Evolutionary conservation across 2,888 invertebrate species (phyloP), one percentile per base, ranked within the genome.

Genomic region (Sesamia inferens): DNA sequence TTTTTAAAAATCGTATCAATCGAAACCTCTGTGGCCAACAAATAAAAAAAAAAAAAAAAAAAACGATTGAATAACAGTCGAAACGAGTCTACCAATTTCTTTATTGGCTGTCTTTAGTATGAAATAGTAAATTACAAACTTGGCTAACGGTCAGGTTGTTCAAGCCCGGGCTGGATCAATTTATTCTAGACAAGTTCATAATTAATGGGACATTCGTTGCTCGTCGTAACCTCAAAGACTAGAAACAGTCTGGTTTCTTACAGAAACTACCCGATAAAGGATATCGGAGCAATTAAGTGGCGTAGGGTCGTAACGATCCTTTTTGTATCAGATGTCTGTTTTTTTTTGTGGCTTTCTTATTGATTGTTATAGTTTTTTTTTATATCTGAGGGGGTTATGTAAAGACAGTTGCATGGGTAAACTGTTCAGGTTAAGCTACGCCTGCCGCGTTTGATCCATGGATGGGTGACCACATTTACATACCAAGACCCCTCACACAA

Each of bases 121-220:
- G 31, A 44, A 44, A 73, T 65, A 77, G 62, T 69, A 67, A 83
- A 84, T 84, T 82, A 81, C 55, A 44, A 85, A 81, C 76, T 84
- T 79, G 61, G 71, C 82, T 61, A 39, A 39, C 48, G 51, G 55
- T 64, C 59, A 61, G 57, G 51, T 71, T 39, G 22, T 55, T 55
- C 44, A 48, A 79, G 57, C 54, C 64, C 22, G 48, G 14, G 39
- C 54, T 71, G 62, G 66, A 65, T 73, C 71, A 79, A 72, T 78
- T 79, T 75, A 76, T 77, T 81, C 55, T 55, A 71, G 31, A 54
- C 78, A 78, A 82, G 82, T 82, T 73, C 58, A 54, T 80, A 83
- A 79, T 79, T 68, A 75, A 83, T 71, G 62, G 51, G 62, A 59
- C 58, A 66, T 47, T 64, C 59, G 48, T 66, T 39, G 31, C 59